Percentiles rank a stretch among this genome's conserved stretches.
These are phyloP conservation scores for Nipponacmea schrenckii DNA, from an alignment of 2,888 invertebrate genomes.

Conservation along the genomic window DNA sequence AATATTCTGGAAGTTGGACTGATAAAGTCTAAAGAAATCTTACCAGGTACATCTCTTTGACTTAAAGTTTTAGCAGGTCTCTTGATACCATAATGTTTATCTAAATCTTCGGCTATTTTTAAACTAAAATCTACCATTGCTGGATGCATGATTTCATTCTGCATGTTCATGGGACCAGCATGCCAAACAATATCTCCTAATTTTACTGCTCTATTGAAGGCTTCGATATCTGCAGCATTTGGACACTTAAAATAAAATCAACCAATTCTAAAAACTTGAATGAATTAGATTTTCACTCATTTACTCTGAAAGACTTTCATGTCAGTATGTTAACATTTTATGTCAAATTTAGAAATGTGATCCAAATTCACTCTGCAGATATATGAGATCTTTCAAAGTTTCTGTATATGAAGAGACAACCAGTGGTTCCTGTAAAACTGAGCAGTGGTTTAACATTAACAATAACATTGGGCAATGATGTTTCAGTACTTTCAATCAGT, in stretches of 20 bases:
- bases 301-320: no score
- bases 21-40: neutral
- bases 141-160: conserved; percentile 51
- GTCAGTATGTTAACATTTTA: no score
- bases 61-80: conserved; percentile 52
- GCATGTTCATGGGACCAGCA: conserved; percentile 66
- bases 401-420: no score
- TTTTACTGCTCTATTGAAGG: conserved; percentile 46
- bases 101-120: conserved; percentile 53
- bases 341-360: no score
- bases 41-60: conserved; percentile 64
- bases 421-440: no score
- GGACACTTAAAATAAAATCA: conserved; percentile 55
- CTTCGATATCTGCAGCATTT: conserved; percentile 32
- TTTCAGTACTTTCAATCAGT: no score
- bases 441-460: no score
- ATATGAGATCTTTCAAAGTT: no score
- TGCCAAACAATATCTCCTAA: conserved; percentile 60
- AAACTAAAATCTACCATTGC: conserved; percentile 49
- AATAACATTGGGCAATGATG: no score
- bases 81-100: conserved; percentile 48
- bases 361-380: no score
- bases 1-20: neutral
- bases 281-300: no score
- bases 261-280: neutral